Evolutionary conservation across 2,888 invertebrate genomes (phyloP).

Genomic region (Carcina quercana): DNA sequence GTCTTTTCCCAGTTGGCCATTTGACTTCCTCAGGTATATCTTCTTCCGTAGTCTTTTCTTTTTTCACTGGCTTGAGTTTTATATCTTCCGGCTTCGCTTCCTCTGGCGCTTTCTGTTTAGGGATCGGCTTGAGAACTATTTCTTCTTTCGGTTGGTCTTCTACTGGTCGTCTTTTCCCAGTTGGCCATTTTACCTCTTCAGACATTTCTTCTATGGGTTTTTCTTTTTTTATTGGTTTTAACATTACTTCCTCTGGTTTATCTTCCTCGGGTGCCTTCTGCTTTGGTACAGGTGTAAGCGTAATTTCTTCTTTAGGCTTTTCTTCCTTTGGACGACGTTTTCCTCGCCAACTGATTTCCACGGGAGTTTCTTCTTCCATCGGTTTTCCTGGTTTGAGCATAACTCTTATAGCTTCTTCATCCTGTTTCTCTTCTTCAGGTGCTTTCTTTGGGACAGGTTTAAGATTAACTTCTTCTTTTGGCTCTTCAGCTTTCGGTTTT

Average conservation of each 20-base stretch:
- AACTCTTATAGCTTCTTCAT: slow-evolving; percentile 54
- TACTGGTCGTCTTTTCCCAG: slow-evolving; percentile 33
- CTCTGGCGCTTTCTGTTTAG: slow-evolving; percentile 25
- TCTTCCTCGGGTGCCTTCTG: slow-evolving; percentile 47
- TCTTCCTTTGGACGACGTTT: slow-evolving; percentile 34
- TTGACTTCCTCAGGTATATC: slow-evolving; percentile 39
- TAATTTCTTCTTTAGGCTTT: slow-evolving; percentile 35
- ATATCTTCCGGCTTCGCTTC: slow-evolving; percentile 28
- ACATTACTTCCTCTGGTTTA: slow-evolving; percentile 29
- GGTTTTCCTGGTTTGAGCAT: slow-evolving; percentile 28
- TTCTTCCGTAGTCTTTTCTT: slow-evolving; percentile 26
- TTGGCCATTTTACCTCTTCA: slow-evolving; percentile 32
- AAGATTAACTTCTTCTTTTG: slow-evolving; percentile 32
- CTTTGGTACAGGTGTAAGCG: slow-evolving; percentile 38
- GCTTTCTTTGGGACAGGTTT: slow-evolving; percentile 40
- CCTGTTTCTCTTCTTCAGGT: slow-evolving; percentile 43
- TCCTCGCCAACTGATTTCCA: slow-evolving; percentile 40
- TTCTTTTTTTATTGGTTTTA: slow-evolving; percentile 26
- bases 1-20: slow-evolving; percentile 51
- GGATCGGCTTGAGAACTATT: slow-evolving; percentile 38
- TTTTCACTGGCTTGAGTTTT: slow-evolving; percentile 17
- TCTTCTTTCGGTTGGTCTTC: slow-evolving; percentile 39
- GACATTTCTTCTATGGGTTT: slow-evolving; percentile 28
- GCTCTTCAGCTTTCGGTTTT: slow-evolving; percentile 25
- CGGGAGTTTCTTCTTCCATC: slow-evolving; percentile 24